Evolutionary conservation across 2,113 vertebrate species (phyloP).

Genomic region (Bubalus kerabau): DNA sequence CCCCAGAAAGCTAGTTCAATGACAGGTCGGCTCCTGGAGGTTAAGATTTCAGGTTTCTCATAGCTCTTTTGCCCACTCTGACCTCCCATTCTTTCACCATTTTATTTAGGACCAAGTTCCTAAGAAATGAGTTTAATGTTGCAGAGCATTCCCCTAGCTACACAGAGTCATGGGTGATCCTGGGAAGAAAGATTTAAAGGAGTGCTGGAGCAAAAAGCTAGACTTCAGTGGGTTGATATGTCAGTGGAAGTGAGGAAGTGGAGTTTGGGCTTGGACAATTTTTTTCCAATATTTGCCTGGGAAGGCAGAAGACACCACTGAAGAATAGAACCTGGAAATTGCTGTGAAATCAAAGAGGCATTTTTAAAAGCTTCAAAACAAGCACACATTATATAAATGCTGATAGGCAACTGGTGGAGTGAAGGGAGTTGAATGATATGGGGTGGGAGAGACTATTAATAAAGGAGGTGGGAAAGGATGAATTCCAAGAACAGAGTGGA

Average conservation of each 20-base stretch:
- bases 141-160: neutral
- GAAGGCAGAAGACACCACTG: neutral
- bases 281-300: neutral
- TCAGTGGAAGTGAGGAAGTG: neutral
- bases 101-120: neutral
- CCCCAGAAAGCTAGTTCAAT: neutral
- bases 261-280: neutral
- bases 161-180: neutral
- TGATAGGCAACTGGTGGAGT: neutral
- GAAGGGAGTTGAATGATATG: neutral
- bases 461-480: neutral
- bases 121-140: neutral
- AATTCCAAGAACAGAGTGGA: neutral
- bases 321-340: neutral
- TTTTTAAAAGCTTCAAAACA: neutral
- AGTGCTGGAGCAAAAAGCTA: neutral
- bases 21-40: neutral
- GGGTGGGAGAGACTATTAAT: rapidly evolving
- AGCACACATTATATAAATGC: neutral
- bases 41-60: neutral
- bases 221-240: neutral
- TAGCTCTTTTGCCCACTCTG: neutral
- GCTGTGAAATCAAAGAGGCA: neutral
- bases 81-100: neutral
- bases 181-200: neutral